These are phyloP conservation scores for Callopanchax toddi DNA, from an alignment of 2,113 vertebrate genomes.

Conservation along the genomic window DNA sequence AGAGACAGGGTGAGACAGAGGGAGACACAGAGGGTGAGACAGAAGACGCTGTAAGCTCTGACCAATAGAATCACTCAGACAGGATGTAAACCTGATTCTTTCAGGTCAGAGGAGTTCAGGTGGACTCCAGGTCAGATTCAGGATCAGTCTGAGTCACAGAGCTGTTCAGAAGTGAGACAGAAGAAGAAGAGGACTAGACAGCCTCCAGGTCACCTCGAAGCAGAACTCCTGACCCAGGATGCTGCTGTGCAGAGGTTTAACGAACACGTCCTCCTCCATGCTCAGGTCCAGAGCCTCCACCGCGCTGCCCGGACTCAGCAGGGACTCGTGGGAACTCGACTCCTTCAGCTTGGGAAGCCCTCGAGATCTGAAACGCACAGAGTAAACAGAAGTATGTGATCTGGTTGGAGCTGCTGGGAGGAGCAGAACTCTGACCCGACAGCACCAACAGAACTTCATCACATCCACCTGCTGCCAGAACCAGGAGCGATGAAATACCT, in stretches of 20 bases:
- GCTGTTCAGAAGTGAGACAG: not conserved
- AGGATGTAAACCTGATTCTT: too few relatives aligned
- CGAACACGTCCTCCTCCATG: slow-evolving; percentile 87
- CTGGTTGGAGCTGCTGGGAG: not conserved
- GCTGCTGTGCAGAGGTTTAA: slow-evolving; percentile 95
- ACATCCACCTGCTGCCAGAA: too few relatives aligned
- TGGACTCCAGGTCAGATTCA: too few relatives aligned
- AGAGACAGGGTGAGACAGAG: too few relatives aligned
- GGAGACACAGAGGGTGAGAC: too few relatives aligned
- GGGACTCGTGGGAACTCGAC: slow-evolving; percentile 90
- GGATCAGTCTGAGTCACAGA: too few relatives aligned
- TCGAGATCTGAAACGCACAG: slow-evolving; percentile 79
- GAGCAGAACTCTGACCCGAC: not conserved
- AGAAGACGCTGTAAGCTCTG: too few relatives aligned
- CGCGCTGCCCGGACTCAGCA: slow-evolving; percentile 88
- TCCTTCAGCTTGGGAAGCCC: slow-evolving; percentile 92
- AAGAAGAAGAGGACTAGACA: not conserved
- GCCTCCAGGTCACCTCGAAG: slow-evolving; percentile 84
- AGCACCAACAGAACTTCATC: not conserved
- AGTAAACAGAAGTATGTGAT: not conserved
- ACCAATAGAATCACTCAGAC: too few relatives aligned
- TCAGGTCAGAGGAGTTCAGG: too few relatives aligned
- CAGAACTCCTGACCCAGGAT: slow-evolving; percentile 97
- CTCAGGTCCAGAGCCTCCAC: slow-evolving; percentile 91
- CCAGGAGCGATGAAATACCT: slow-evolving; percentile 71